Conservation (phyloP, 2,888 invertebrate species). For the Heteromyza rotundicornis region DNA sequence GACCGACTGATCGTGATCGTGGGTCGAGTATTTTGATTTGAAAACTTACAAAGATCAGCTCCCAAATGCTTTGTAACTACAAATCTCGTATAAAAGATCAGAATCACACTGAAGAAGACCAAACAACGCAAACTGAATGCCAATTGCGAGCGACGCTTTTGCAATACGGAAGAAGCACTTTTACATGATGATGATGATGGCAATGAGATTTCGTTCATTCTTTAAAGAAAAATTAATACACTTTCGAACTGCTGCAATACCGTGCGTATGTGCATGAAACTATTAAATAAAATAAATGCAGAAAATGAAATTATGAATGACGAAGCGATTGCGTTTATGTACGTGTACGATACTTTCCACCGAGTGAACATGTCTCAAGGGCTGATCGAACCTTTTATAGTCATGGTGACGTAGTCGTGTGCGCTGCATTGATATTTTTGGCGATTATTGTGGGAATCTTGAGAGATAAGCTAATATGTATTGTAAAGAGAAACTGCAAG, state of each 20-base stretch:
- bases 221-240: background rate
- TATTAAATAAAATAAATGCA: too few relatives aligned
- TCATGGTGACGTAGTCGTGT: too few relatives aligned
- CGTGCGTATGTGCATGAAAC: too few relatives aligned
- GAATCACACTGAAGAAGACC: slow-evolving; percentile 21
- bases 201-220: slow-evolving; percentile 22
- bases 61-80: background rate
- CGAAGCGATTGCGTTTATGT: too few relatives aligned
- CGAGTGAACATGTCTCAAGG: background rate
- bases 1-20: too few relatives aligned
- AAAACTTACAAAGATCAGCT: too few relatives aligned
- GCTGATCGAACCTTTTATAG: background rate
- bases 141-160: slow-evolving; percentile 21
- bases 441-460: background rate
- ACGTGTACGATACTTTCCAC: background rate
- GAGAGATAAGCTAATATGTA: background rate
- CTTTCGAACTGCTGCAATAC: too few relatives aligned
- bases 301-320: too few relatives aligned
- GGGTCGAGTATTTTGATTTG: too few relatives aligned
- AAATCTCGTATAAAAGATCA: slow-evolving; percentile 5
- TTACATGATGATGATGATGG: too few relatives aligned
- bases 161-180: background rate
- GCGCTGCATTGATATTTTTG: background rate
- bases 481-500: background rate
- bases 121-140: slow-evolving; percentile 22